Evolutionary conservation across 2,888 invertebrate genomes (phyloP), one percentile per base, ranked within the genome.

Genomic region (Eupithecia inturbata): DNA sequence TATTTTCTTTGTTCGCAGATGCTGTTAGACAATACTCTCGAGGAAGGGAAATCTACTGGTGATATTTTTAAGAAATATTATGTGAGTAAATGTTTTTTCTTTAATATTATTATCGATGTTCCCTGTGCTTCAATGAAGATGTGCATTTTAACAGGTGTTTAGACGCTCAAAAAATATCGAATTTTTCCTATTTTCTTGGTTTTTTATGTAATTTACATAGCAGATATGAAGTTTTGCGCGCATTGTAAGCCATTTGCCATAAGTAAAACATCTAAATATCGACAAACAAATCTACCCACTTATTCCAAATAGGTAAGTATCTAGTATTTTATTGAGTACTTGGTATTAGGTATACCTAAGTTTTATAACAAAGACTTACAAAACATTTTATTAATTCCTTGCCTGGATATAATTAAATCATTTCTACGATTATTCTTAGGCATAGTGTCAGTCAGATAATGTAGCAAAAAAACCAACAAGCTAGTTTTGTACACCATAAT

Each of bases 1-100:
- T 36, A 41, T 71, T 41, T 36, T 67, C 26, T n/a, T 39, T 57
- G 5, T 62, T 79, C 92, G 53, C 93, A 93, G 93, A 92, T 92
- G 91, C 89, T 89, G 88, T 84, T 84, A 86, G 91, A 92, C 89
- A 92, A 92, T 91, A 91, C 87, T 82, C 81, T 85, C 80, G 78
- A 86, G 80, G 79, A 82, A 82, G 82, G 82, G 82, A 84, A 83
- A 77, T 85, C 80, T 73, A 73, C 45, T 76, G 85, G 87, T 90
- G 89, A 91, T 90, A 92, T 89, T 88, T 87, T 85, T 87, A 87
- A 83, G 83, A 84, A 90, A 91, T 91, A 93, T 93, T 76, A 71
- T 73, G 93, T 92, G 84, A 93, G 92, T 92, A 84, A 7, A 14
- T 66, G 7, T 12, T 66, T 66, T 22, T 36, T 64, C n/a, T 64